These are phyloP conservation scores for Cistogaster globosa DNA, from an alignment of 2,888 invertebrate species.

Conservation along the genomic window DNA sequence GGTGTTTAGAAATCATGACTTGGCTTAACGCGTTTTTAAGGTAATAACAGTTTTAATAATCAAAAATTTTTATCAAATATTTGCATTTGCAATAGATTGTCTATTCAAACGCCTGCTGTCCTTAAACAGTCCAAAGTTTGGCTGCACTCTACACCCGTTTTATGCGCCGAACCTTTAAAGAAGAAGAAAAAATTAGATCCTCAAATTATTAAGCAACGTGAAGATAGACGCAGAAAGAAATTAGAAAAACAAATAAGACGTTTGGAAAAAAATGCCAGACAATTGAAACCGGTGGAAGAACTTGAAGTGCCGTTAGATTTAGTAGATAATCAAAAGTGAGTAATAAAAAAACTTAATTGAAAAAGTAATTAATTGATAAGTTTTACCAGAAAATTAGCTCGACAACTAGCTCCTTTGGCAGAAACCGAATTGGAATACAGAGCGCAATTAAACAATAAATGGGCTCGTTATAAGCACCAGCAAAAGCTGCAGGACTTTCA, in stretches of 20 bases:
- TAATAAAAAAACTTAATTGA: not conserved
- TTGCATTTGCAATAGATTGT: conserved; percentile 53
- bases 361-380: not conserved
- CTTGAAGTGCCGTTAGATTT: conserved; percentile 89
- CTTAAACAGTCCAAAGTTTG: conserved; percentile 65
- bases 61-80: not conserved
- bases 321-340: conserved; percentile 77
- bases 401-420: conserved; percentile 84
- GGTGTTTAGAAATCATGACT: conserved; percentile 74
- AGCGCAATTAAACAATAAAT: conserved; percentile 88
- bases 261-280: conserved; percentile 90
- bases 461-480: conserved; percentile 88
- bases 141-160: conserved; percentile 78
- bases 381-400: conserved; percentile 83
- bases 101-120: conserved; percentile 69
- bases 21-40: conserved; percentile 74
- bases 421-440: conserved; percentile 86
- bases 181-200: conserved; percentile 95
- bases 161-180: conserved; percentile 92
- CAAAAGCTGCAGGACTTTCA: conserved; percentile 87
- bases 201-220: conserved; percentile 89
- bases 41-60: conserved; percentile 62
- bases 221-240: conserved; percentile 91
- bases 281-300: conserved; percentile 96
- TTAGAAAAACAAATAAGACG: conserved; percentile 93